These are phyloP conservation scores for Cyclophora punctaria DNA, from an alignment of 2,888 invertebrate species.

Conservation along the genomic window DNA sequence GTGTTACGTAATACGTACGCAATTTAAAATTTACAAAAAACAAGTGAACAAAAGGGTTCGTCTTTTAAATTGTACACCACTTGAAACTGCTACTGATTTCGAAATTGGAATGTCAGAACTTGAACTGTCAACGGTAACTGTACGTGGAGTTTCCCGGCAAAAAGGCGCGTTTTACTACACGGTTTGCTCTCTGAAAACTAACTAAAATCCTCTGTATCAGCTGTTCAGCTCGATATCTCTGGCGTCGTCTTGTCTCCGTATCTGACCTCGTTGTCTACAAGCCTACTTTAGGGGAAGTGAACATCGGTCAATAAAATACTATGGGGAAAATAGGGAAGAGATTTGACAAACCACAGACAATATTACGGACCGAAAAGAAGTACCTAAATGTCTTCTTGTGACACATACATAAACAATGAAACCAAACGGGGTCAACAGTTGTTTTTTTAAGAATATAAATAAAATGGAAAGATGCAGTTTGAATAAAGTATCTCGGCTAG, in stretches of 20 bases:
- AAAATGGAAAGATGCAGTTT: too few relatives aligned
- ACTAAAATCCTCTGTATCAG: constrained; percentile 61
- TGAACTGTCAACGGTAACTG: constrained; percentile 5
- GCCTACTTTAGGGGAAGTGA: constrained; percentile 31
- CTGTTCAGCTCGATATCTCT: constrained; percentile 59
- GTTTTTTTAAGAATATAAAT: too few relatives aligned
- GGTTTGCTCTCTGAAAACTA: constrained; percentile 33
- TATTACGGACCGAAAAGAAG: too few relatives aligned
- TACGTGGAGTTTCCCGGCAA: constrained; percentile 7
- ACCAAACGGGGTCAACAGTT: too few relatives aligned
- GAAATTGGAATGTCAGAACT: not conserved
- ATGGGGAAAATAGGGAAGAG: constrained; percentile 11
- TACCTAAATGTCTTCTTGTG: too few relatives aligned
- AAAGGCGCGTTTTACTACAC: constrained; percentile 22
- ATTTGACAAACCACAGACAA: not conserved
- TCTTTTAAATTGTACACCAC: not conserved
- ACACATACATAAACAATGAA: too few relatives aligned
- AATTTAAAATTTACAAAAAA: too few relatives aligned
- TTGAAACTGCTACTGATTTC: constrained; percentile 7
- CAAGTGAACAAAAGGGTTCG: too few relatives aligned
- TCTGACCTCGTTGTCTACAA: constrained; percentile 59
- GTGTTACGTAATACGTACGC: too few relatives aligned
- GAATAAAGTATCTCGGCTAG: too few relatives aligned
- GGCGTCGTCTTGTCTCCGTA: constrained; percentile 65
- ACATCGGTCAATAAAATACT: constrained; percentile 14